Evolutionary conservation across 2,888 invertebrate species (phyloP).

Genomic region (Phlogophora meticulosa): DNA sequence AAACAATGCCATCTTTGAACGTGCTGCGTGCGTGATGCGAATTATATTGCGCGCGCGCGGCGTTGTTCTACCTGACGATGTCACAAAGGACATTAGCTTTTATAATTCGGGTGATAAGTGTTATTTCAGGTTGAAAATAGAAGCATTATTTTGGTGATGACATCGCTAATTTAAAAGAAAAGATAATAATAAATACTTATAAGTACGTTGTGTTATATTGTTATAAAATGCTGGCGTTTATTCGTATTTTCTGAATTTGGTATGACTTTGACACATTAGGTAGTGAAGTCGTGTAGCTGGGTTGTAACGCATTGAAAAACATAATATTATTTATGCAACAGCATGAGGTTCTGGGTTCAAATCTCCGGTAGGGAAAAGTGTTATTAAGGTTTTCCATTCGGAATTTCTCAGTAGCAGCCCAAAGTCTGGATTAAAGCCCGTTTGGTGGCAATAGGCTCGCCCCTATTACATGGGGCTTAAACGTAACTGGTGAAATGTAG

Average conservation of each 20-base stretch:
- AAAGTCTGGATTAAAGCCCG: no score
- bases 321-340: no score
- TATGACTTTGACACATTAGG: slow-evolving; percentile 17
- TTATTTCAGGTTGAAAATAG: slow-evolving; percentile 1
- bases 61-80: slow-evolving; percentile 51
- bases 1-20: slow-evolving; percentile 86
- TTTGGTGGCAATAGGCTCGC: no score
- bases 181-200: slow-evolving; percentile 65
- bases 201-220: slow-evolving; percentile 51
- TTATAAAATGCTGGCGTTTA: slow-evolving; percentile 38
- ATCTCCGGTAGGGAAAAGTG: no score
- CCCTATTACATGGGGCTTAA: no score
- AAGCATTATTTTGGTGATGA: slow-evolving; percentile 60
- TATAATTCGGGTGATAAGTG: background rate
- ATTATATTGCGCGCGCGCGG: slow-evolving; percentile 63
- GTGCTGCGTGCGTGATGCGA: slow-evolving; percentile 79
- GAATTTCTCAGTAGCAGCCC: no score
- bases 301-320: no score
- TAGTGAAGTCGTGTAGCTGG: no score
- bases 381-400: no score
- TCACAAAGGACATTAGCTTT: slow-evolving; percentile 32
- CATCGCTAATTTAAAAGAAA: slow-evolving; percentile 67
- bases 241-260: slow-evolving; percentile 26
- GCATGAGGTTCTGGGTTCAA: no score
- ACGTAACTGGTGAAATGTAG: no score